A percentile compares a stretch with the other conserved stretches of the same genome.
Conservation (phyloP, 1,140 invertebrate species). For the Hermetia illucens region DNA sequence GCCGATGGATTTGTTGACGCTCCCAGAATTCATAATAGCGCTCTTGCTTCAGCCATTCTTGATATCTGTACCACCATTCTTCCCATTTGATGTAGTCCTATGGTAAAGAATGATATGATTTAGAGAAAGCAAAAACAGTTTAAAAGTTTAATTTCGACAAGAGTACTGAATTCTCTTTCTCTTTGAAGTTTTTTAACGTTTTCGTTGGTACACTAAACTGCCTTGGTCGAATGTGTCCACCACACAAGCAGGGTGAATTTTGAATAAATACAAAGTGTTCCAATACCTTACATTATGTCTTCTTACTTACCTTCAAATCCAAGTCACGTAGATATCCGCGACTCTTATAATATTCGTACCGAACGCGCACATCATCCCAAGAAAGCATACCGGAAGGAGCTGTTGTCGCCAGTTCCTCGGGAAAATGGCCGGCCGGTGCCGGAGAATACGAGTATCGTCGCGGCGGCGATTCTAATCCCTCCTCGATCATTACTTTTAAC, state of each 20-base stretch:
- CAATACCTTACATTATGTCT: too few species aligned
- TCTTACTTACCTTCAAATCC: conserved; percentile 22
- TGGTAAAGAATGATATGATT: conserved; percentile 1
- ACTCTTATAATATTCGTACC: conserved; percentile 77
- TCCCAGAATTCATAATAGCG: conserved; percentile 66
- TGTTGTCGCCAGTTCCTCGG: conserved; percentile 52
- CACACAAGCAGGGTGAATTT: too few species aligned
- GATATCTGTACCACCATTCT: conserved; percentile 87
- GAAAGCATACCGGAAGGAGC: conserved; percentile 57
- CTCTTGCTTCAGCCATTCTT: conserved; percentile 77
- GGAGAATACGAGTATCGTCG: conserved; percentile 43
- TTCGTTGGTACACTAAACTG: too few species aligned
- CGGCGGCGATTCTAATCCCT: conserved; percentile 32
- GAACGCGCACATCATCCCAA: conserved; percentile 71
- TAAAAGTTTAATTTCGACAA: too few species aligned
- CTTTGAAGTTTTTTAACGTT: too few species aligned
- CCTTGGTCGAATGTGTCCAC: too few species aligned
- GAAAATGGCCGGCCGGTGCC: conserved; percentile 59
- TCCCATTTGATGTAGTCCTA: conserved; percentile 83
- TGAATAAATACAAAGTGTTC: too few species aligned
- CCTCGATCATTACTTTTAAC: conserved; percentile 61
- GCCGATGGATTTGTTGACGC: conserved; percentile 31
- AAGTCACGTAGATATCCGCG: conserved; percentile 61
- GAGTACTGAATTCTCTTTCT: too few species aligned
- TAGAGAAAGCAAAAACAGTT: too few species aligned